Base-by-base conservation (phyloP, 2,113 vertebrate species). In the Falco punctatus region DNA sequence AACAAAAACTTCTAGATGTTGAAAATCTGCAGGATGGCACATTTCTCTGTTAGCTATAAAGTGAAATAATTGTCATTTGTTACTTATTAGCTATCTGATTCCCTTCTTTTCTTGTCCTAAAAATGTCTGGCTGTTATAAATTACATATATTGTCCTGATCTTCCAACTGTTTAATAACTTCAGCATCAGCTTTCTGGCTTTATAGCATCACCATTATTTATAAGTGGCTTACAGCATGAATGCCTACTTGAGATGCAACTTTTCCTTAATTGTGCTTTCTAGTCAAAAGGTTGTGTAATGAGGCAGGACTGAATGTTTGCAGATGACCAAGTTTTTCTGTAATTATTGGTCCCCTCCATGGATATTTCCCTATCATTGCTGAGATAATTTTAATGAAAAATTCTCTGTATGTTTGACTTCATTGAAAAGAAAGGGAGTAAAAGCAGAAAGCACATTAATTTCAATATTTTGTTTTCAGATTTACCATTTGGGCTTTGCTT, bases 401-500 rank as follows among this genome's bases (percentile, higher is more conserved):
- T 54, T 55, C 42, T 46, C 62, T 74, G 69, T 75, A 35, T 2
- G 2, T 11, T 61, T 74, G 62, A 85, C 61, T 74, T 27, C 11
- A 49, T n/a, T 90, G 69, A 70, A 58, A 74, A 57, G 19, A 79
- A 74, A 57, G 46, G 32, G 42, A 38, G 42, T 58, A 74, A 52
- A 55, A 55, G 12, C 32, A 38, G 35, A 46, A 75, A 79, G 16
- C 32, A 57, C 10, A 38, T 77, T 94, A 73, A 90, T 81, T 70
- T 71, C 23, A n/a, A 66, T 70, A 57, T 80, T 95, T 62, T 46
- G 33, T 86, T 90, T 94, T 51, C 96, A 99, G 98, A 92, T 99
- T 99, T 83, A 98, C 98, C 28, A 90, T 99, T 78, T 99, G 98
- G 98, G 98, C 99, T 13, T 97, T 99, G 17, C 98, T 99, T 57